phyloP scores from a whole-genome alignment of 2,113 vertebrate species.

The Microtus montanus region DNA sequence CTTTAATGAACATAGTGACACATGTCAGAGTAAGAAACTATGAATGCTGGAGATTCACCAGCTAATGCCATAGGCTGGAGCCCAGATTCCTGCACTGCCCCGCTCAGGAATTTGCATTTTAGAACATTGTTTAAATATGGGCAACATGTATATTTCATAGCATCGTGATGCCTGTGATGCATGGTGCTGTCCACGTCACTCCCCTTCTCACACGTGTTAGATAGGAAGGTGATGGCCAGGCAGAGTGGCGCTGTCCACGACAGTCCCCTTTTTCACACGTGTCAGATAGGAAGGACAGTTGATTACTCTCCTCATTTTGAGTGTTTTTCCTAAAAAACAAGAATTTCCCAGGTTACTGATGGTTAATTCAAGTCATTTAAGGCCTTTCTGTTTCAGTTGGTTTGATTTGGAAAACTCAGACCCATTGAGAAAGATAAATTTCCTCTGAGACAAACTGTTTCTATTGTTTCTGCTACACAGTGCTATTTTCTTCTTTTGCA shows the following conservation, averaged over 20 bases:
- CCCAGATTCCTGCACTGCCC: slow-evolving; percentile 76
- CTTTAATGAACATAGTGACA: slow-evolving; percentile 85
- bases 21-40: slow-evolving; percentile 83
- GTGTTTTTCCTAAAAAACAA: slow-evolving; percentile 25
- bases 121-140: slow-evolving; percentile 8
- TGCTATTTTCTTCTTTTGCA: not conserved
- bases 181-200: not conserved
- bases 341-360: slow-evolving; percentile 44
- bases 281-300: not conserved
- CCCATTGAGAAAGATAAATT: slow-evolving; percentile 55
- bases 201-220: not conserved
- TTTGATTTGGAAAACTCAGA: slow-evolving; percentile 63
- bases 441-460: slow-evolving; percentile 26
- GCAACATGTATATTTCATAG: not conserved
- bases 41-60: slow-evolving; percentile 77
- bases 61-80: slow-evolving; percentile 81
- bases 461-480: slow-evolving; percentile 1
- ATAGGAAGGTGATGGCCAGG: no score
- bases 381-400: slow-evolving; percentile 47
- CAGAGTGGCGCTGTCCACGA: not conserved
- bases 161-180: not conserved
- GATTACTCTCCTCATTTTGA: not conserved
- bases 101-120: slow-evolving; percentile 77
- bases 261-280: not conserved
- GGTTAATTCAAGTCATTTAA: slow-evolving; percentile 47